Evolutionary conservation across 2,888 invertebrate genomes (phyloP), one percentile per base, ranked within the genome.

Genomic region (Parnassius apollo): DNA sequence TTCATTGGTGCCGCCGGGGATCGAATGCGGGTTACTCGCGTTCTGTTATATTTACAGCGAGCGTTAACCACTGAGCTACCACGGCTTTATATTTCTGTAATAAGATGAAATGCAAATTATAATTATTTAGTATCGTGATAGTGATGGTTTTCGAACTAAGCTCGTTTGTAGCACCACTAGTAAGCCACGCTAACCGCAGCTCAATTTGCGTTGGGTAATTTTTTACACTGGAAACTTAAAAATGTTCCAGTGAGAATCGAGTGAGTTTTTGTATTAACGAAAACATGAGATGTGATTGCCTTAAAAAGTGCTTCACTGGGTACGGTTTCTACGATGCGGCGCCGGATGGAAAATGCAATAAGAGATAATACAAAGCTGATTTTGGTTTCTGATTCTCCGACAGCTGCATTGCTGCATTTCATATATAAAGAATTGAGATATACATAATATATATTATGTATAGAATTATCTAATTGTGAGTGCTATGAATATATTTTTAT

Each of bases 291-390:
- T 45, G 42, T 50, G 51, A 46, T 61, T 61, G 51, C 61, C 57
- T 61, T 52, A 56, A 61, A 61, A 61, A 57, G 57, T 46, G 35
- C 44, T 46, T 51, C 42, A 51, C 42, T 48, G 45, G 57, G 56
- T 52, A 52, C 25, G 61, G 51, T 51, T 52, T 46, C 61, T 57
- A n/a, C 57, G 57, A 46, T 46, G 61, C 52, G 25, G 46, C 59
- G 13, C 45, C 46, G 52, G 46, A 57, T 7, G 57, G 51, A 46
- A 52, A 61, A 52, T 61, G 57, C 57, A 52, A 57, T 51, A 49
- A 49, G 12, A 53, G 52, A 59, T 59, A 59, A 53, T 53, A 35
- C 59, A 13, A 11, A 42, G 7, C 46, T 10, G 57, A 57, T 48
- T 52, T 52, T 7, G 44, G 56, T 51, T 61, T 61, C 51, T 52